Conservation (phyloP, 2,888 invertebrate genomes). For the Hipparchia sbordonii region DNA sequence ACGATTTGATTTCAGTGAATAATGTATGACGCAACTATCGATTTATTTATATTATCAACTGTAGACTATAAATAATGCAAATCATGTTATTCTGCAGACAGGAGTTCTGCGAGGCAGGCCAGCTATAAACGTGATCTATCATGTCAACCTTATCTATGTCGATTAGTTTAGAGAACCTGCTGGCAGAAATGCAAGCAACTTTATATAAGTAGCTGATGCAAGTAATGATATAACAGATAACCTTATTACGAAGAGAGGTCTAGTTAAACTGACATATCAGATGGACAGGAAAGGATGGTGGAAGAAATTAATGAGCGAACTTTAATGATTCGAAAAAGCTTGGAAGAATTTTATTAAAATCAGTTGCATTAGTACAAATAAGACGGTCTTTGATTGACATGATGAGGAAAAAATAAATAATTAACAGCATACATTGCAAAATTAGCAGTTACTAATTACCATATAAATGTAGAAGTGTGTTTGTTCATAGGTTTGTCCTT, state of each 20-base stretch:
- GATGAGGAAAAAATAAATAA: background rate
- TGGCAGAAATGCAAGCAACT: slow-evolving; percentile 18
- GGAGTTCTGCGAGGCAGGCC: slow-evolving; percentile 16
- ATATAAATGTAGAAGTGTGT: no score
- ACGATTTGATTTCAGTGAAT: background rate
- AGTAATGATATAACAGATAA: slow-evolving; percentile 10
- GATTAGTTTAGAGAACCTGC: slow-evolving; percentile 26
- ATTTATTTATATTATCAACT: slow-evolving; percentile 9
- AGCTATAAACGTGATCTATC: slow-evolving; percentile 22
- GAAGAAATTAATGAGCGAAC: background rate
- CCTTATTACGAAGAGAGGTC: slow-evolving; percentile 2
- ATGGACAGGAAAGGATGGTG: background rate
- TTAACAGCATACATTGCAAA: background rate
- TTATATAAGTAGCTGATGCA: slow-evolving; percentile 13
- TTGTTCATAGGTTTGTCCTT: no score
- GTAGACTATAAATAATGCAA: slow-evolving; percentile 27
- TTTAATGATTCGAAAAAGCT: background rate
- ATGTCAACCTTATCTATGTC: slow-evolving; percentile 25
- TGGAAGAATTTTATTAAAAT: background rate
- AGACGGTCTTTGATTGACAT: background rate
- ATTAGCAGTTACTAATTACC: no score
- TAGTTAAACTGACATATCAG: slow-evolving; percentile 6
- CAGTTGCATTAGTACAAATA: background rate
- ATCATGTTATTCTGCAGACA: slow-evolving; percentile 17
- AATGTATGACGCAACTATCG: background rate